Base-by-base conservation (phyloP, 2,888 invertebrate genomes). In the Quadroppia sp. region DNA sequence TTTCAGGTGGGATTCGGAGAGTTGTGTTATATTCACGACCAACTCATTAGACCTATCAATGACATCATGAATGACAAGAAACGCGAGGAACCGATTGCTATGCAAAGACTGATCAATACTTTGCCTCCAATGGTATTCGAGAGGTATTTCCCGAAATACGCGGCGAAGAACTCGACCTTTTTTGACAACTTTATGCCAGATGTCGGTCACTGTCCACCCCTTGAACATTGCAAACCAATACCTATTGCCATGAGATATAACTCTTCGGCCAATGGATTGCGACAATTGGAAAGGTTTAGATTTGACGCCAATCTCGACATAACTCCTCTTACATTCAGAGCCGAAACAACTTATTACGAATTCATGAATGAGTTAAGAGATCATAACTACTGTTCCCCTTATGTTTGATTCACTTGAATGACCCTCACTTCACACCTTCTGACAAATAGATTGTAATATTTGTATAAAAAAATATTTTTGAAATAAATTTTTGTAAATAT, bases 1-100 rank as follows among this genome's bases (percentile, higher is more conserved):
- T 67, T 67, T 67, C 67, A 67, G 23, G 20, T 67, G 40, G 67
- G 67, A 11, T 67, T 40, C 25, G 67, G 67, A n/a, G 40, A 67
- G 15, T 23, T 67, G 2, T 67, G 67, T n/a, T 67, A 67, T 40
- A 40, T 67, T 67, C 67, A 40, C 23, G 67, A 67, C 23, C 40
- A 23, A 11, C n/a, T 67, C n/a, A 23, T 67, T 23, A 4, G 23
- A 40, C 67, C 67, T 6, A 67, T 67, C 20, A 36, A 40, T 40
- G 67, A 67, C 3, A 7, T 40, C 7, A 67, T 67, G 40, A 40
- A 25, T 4, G 30, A 59, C 17, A 59, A 11, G 30, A 6, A 25
- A 23, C 59, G 25, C 6, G 30, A 59, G 3, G 4, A 9, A 30
- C 59, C 59, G 30, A 30, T 25, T 30, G 59, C 30, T 59, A 25